phyloP scores from a whole-genome alignment of 64 coral and sea anemone species.

The Cladopsammia gracilis region DNA sequence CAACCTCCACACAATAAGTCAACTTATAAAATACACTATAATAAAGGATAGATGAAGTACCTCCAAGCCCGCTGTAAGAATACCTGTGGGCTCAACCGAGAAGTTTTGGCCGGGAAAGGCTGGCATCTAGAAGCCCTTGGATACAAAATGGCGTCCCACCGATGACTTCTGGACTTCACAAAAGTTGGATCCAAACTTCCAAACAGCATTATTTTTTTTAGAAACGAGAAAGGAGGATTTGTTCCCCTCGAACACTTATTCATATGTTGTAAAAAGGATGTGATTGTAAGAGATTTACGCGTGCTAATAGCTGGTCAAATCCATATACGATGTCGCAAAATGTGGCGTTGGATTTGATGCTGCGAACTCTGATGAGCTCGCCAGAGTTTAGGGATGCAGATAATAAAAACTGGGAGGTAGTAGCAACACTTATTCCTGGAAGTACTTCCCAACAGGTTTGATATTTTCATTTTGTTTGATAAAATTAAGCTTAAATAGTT shows the following conservation, averaged over 20 bases:
- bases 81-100: not conserved
- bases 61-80: too few species aligned
- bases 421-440: conserved; percentile 80
- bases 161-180: not conserved
- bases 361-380: conserved; percentile 87
- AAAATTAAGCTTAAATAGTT: too few species aligned
- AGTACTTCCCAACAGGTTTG: conserved; percentile 83
- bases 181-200: not conserved
- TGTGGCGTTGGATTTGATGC: conserved; percentile 84
- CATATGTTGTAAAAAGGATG: not conserved
- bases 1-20: too few species aligned
- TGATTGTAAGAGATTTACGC: not conserved
- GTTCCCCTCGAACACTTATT: not conserved
- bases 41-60: too few species aligned
- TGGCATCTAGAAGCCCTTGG: not conserved
- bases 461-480: not conserved
- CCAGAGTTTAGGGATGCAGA: conserved; percentile 76
- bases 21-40: too few species aligned
- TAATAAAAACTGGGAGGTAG: conserved; percentile 87
- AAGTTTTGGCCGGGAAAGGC: not conserved
- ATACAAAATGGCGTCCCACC: conserved; percentile 20
- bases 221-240: not conserved
- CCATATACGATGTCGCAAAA: conserved; percentile 48
- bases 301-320: not conserved
- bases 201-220: not conserved